Evolutionary conservation across 1,140 invertebrate genomes (phyloP).

Genomic region (Orchestia grillus): DNA sequence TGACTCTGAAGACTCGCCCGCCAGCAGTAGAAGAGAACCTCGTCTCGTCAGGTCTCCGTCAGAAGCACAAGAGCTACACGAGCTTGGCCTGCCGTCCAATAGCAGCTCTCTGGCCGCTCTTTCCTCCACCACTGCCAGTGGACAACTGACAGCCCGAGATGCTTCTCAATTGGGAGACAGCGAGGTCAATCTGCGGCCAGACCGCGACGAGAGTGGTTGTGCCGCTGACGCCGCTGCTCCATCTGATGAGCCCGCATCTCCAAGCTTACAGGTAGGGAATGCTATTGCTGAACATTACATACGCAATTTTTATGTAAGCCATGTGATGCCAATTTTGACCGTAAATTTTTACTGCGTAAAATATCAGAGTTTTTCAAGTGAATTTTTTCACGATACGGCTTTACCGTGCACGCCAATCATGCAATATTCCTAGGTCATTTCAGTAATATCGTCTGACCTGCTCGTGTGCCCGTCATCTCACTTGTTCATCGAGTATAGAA

Average conservation of each 20-base stretch:
- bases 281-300: background rate
- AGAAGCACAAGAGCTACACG: conserved; percentile 41
- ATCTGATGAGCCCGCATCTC: background rate
- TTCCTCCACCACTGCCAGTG: background rate
- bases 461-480: too few species aligned
- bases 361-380: background rate
- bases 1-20: background rate
- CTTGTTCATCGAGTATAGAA: too few species aligned
- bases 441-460: too few species aligned
- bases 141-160: background rate
- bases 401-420: too few species aligned
- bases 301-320: background rate
- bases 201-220: background rate
- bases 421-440: too few species aligned
- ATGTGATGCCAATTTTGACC: background rate
- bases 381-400: too few species aligned
- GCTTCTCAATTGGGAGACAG: background rate
- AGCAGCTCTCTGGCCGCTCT: conserved; percentile 14
- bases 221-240: background rate
- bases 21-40: background rate
- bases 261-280: background rate
- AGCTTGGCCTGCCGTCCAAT: conserved; percentile 17
- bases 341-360: background rate
- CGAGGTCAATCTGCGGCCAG: background rate
- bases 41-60: background rate